phyloP scores from a whole-genome alignment of 2,797 vertebrate species.

The Alca torda region DNA sequence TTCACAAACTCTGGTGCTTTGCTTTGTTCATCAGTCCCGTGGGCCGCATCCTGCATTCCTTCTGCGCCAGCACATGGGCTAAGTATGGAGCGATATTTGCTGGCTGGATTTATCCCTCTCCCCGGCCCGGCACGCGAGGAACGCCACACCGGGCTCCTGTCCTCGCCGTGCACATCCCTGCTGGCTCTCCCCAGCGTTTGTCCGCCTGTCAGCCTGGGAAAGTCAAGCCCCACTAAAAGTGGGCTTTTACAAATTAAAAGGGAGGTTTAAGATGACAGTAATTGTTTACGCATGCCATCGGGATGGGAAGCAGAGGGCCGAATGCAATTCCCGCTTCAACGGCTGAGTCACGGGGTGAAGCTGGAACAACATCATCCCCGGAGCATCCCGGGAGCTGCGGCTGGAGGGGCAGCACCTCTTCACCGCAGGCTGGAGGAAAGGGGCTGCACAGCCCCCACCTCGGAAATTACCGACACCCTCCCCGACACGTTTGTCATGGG shows the following conservation, averaged over 20 bases:
- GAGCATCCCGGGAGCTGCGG: background rate
- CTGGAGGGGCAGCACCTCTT: background rate
- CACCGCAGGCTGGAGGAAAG: background rate
- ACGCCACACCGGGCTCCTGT: accelerated
- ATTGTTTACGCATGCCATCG: background rate
- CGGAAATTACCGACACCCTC: background rate
- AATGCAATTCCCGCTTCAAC: background rate
- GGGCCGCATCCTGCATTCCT: background rate
- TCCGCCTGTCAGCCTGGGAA: background rate
- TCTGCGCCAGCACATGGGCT: background rate
- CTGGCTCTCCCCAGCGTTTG: background rate
- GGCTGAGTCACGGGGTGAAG: background rate
- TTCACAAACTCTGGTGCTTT: background rate
- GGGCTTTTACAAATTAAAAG: background rate
- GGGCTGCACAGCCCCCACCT: background rate
- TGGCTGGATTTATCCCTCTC: background rate
- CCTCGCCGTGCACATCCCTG: background rate
- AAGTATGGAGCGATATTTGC: background rate
- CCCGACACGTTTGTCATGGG: accelerated
- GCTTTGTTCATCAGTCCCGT: background rate
- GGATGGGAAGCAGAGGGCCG: slow-evolving; percentile 4
- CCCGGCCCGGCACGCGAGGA: background rate
- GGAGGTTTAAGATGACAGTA: background rate
- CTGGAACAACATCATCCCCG: background rate
- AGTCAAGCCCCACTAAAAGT: background rate